Percentiles rank a stretch among this genome's conserved stretches.
Evolutionary conservation across 1,140 invertebrate genomes (phyloP).

Genomic region (Apis florea): DNA sequence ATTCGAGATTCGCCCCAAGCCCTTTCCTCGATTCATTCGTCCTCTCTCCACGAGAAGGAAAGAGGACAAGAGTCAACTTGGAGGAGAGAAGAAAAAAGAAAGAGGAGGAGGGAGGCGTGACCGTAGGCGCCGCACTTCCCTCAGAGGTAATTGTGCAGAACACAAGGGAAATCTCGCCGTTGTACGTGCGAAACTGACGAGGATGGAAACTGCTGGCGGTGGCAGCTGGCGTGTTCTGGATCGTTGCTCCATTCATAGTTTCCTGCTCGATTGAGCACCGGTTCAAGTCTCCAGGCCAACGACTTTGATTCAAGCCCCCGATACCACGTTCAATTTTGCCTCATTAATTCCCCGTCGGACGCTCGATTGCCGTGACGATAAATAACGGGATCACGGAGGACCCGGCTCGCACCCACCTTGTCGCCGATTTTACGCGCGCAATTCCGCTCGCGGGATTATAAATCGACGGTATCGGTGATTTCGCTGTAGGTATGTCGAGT

Average conservation of each 20-base stretch:
- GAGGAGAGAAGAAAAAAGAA: neutral
- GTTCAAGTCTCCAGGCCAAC: neutral
- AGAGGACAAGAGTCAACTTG: neutral
- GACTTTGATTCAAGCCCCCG: slow-evolving; percentile 28
- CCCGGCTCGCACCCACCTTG: neutral
- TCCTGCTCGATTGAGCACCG: slow-evolving; percentile 45
- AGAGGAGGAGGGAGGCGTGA: neutral
- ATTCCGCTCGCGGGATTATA: neutral
- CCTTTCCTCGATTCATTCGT: slow-evolving; percentile 23
- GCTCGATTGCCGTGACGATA: neutral
- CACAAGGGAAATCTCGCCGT: slow-evolving; percentile 47
- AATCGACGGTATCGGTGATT: neutral
- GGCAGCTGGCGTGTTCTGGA: slow-evolving; percentile 54
- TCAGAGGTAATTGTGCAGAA: slow-evolving; percentile 54
- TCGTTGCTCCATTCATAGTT: slow-evolving; percentile 60
- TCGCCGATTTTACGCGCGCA: neutral
- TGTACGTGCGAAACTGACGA: slow-evolving; percentile 40
- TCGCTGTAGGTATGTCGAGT: neutral
- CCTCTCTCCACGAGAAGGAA: neutral
- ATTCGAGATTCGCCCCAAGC: neutral
- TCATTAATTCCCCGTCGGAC: slow-evolving; percentile 27
- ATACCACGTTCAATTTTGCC: slow-evolving; percentile 34
- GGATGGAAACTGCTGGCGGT: slow-evolving; percentile 16
- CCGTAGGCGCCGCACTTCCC: slow-evolving; percentile 27
- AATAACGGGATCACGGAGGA: slow-evolving; percentile 25